Evolutionary conservation across 2,113 vertebrate species (phyloP).

Genomic region (Paramormyrops kingsleyae): DNA sequence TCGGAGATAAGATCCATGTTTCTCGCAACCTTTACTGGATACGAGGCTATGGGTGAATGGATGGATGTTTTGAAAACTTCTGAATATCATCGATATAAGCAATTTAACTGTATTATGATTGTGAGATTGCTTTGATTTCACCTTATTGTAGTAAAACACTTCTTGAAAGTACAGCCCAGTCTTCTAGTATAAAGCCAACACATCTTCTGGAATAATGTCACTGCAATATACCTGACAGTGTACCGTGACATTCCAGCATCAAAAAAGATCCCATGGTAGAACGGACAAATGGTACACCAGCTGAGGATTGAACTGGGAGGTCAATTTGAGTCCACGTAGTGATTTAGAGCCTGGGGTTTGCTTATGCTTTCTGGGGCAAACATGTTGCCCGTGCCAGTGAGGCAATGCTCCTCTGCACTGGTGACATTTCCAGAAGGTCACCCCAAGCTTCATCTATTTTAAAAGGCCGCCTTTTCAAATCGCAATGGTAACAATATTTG

Average conservation of each 20-base stretch:
- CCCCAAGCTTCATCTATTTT: neutral
- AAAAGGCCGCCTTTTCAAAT: neutral
- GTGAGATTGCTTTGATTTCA: neutral
- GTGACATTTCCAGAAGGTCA: conserved; percentile 14
- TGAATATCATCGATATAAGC: neutral
- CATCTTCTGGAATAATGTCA: neutral
- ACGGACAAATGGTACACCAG: neutral
- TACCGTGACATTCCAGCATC: neutral
- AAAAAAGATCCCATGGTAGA: neutral
- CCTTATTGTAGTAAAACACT: neutral
- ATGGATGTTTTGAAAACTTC: neutral
- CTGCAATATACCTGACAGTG: neutral
- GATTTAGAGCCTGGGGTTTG: neutral
- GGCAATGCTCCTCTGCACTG: neutral
- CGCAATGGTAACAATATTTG: neutral
- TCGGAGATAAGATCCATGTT: neutral
- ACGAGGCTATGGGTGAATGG: neutral
- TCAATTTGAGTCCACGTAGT: neutral
- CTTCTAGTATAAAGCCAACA: neutral
- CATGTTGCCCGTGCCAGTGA: neutral
- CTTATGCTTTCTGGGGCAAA: neutral
- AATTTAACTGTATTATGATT: neutral
- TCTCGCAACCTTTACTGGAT: neutral
- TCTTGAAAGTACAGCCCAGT: neutral
- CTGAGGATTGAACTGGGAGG: neutral